Evolutionary conservation across 2,888 invertebrate genomes (phyloP).

Genomic region (Epinotia brunnichana): DNA sequence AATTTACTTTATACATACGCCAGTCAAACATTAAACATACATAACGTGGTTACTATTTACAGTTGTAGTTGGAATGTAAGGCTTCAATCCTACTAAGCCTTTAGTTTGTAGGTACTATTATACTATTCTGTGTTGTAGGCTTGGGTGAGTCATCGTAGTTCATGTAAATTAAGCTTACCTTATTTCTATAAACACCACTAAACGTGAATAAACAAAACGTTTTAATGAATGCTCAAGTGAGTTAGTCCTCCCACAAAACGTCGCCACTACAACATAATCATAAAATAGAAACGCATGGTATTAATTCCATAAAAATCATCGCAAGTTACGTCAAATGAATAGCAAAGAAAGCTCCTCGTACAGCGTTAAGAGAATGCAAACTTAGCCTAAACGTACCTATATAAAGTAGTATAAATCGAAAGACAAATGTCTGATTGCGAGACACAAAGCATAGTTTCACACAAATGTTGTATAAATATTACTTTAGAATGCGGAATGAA

Average conservation of each 20-base stretch:
- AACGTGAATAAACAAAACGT: slow-evolving; percentile 1
- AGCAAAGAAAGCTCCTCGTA: background rate
- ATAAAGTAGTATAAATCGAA: slow-evolving; percentile 3
- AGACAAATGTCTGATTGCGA: slow-evolving; percentile 8
- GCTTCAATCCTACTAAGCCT: slow-evolving; percentile 14
- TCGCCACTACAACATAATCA: background rate
- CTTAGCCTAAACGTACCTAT: background rate
- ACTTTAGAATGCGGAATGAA: slow-evolving; percentile 44
- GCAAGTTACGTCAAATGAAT: slow-evolving; percentile 6
- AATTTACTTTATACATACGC: slow-evolving; percentile 27
- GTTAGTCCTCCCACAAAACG: background rate
- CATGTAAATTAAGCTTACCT: slow-evolving; percentile 15
- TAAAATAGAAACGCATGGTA: background rate
- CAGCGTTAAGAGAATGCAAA: slow-evolving; percentile 5
- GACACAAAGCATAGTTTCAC: slow-evolving; percentile 18
- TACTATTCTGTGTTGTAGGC: too few relatives aligned
- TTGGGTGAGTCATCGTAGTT: slow-evolving; percentile 14
- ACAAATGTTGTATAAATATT: slow-evolving; percentile 31
- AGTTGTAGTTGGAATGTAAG: slow-evolving; percentile 18
- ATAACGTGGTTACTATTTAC: slow-evolving; percentile 7
- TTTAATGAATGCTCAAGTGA: background rate
- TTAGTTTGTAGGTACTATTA: too few relatives aligned
- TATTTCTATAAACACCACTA: background rate
- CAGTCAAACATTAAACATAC: slow-evolving; percentile 9
- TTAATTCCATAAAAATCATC: slow-evolving; percentile 1